Evolutionary conservation across 2,797 vertebrate species (phyloP), one percentile per base, ranked within the genome.

Genomic region (Gymnothorax javanicus): DNA sequence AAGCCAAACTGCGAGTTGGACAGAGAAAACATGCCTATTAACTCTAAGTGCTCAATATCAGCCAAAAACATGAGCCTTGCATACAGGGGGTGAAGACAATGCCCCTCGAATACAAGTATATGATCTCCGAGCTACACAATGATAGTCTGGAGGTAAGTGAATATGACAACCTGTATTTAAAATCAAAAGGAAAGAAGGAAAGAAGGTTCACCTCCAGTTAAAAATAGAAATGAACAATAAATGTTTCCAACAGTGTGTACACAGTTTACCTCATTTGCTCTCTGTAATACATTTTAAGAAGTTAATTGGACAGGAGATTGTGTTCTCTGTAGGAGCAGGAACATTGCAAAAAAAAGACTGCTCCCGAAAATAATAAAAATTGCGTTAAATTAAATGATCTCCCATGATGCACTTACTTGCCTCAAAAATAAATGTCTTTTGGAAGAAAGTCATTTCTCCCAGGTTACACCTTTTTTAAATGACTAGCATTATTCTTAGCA

Each of bases 211-310:
- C 62, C 62, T 23, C 5, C 62, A n/a, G 62, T n/a, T n/a, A 67
- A n/a, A 67, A n/a, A 67, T 67, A 67, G 5, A 67, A 67, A 67
- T 67, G 11, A 5, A n/a, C 11, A 43, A 50, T 75, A 15, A 75
- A 75, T 20, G 5, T 13, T 2, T 13, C 69, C 25, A 33, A 73
- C 25, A 25, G 64, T 69, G 20, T 25, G 11, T 12, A 73, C 27
- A 73, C 13, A 33, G 25, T 73, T 75, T 50, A 43, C 13, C 71
- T 75, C 71, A 43, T 6, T 50, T 75, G 9, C 27, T 75, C 71
- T 73, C 69, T 73, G 69, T 2, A 75, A 50, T 75, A 75, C 33
- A 75, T 75, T 75, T 75, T 75, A 43, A 75, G 71, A 75, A 75
- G 27, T 15, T 43, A 75, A 50, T 75, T 75, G 25, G 27, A n/a